Base-by-base conservation (phyloP, 2,113 vertebrate genomes). In the Odobenus rosmarus region DNA sequence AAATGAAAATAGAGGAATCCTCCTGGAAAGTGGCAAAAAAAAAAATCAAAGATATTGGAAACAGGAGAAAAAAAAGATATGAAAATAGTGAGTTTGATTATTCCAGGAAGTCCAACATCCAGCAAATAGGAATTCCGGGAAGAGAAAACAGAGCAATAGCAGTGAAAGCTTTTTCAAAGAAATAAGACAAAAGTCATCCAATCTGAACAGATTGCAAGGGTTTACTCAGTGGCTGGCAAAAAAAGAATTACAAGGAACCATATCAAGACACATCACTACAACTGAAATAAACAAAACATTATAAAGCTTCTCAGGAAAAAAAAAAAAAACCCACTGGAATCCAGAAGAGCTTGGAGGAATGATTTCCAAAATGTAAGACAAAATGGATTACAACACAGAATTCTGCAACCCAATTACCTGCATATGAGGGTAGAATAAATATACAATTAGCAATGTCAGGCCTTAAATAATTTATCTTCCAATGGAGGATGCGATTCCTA, bases 391-490 rank as follows among this genome's bases (percentile, higher is more conserved):
- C 2, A 71, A 49, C 16, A 53, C 18, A 55, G 23, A 79, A 92
- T 46, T 61, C 15, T 79, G 23, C 62, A 89, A 81, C 61, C 39
- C 51, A 82, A 33, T 12, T 39, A 94, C 14, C 24, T 0, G 53
- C 79, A 9, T 31, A 36, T 79, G 79, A 95, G 10, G 19, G 21
- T 71, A 72, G 67, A 81, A 82, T 46, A 55, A 85, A 49, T 61
- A 82, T 15, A 46, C 4, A 67, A 39, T 88, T 33, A 80, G 31
- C 93, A 85, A 57, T 23, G 49, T 11, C 31, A n/a, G 46, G 31
- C 39, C 46, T 90, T 72, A 61, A 82, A 88, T 81, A 83, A 36
- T 79, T 57, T 80, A 57, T 93, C 55, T 90, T 90, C 46, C 80
- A 49, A 0, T 39, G 51, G n/a, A 89, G 19, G 19, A 64, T 93